Evolutionary conservation across 2,797 vertebrate genomes (phyloP), one percentile per base, ranked within the genome.

Genomic region (Gastrophryne carolinensis): DNA sequence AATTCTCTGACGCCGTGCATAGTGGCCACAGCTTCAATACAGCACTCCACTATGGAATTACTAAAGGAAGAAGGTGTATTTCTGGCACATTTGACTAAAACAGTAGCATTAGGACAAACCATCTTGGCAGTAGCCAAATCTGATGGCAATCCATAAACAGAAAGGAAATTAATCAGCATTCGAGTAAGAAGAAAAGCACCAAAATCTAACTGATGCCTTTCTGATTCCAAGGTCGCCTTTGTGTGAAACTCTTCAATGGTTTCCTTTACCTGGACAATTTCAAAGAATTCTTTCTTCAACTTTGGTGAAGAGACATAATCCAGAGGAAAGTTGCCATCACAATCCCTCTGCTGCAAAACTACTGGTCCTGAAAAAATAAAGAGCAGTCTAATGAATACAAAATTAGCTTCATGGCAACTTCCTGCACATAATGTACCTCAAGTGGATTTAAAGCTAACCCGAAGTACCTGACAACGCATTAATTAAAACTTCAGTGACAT

Each of bases 331-430:
- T 81, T 86, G 12, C 92, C 92, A 0, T 73, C 3, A 62, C 64
- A 57, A 68, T 94, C 89, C 13, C 82, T 89, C 74, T 94, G 91
- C 78, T 89, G 88, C 49, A 98, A 87, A 79, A 98, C 90, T 66
- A 79, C 57, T 13, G 94, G 91, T 75, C 96, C 97, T 98, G 85
- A 61, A 87, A 78, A 72, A 49, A 80, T n/a, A n/a, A 83, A 88
- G 81, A 41, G 19, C 6, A 7, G 26, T 70, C 44, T 37, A 29
- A 27, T 57, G 47, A 60, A 34, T 26, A 29, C 5, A 41, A 0
- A 50, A 29, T 23, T 8, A 3, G 32, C 1, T 10, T 24, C n/a
- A 5, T 8, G 17, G 39, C 19, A 65, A 30, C 27, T 3, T 32
- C 11, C 17, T 21, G 4, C 7, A 64, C 13, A 15, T 13, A n/a